Percentiles rank a stretch among this genome's conserved stretches.
Evolutionary conservation across 2,888 invertebrate genomes (phyloP).

Genomic region (Agonopterix heracliana): DNA sequence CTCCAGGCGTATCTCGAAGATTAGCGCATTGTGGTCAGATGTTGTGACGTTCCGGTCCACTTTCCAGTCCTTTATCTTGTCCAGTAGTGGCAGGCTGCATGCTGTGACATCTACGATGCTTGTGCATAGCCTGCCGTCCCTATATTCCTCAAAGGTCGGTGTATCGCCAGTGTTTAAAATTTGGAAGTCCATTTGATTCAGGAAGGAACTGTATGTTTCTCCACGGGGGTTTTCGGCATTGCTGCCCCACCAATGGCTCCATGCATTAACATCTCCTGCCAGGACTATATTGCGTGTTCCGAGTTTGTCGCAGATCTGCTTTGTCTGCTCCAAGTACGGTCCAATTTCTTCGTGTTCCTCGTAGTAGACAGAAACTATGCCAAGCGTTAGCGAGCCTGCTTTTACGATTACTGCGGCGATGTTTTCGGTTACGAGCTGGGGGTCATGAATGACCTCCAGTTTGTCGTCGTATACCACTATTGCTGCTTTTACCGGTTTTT

Average conservation of each 20-base stretch:
- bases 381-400: too few relatives aligned
- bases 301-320: too few relatives aligned
- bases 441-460: constrained; percentile 15
- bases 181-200: constrained; percentile 13
- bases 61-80: constrained; percentile 10
- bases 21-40: not conserved
- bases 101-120: constrained; percentile 18
- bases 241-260: too few relatives aligned
- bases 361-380: constrained; percentile 17
- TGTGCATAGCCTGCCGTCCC: constrained; percentile 8
- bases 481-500: constrained; percentile 21
- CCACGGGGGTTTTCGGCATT: constrained; percentile 15
- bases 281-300: too few relatives aligned
- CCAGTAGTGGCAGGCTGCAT: constrained; percentile 10
- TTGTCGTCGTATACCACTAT: constrained; percentile 15
- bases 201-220: constrained; percentile 9
- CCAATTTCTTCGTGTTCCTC: constrained; percentile 15
- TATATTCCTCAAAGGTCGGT: constrained; percentile 14
- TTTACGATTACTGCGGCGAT: constrained; percentile 15
- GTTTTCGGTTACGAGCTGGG: constrained; percentile 19
- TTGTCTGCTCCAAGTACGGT: constrained; percentile 5
- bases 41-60: too few relatives aligned
- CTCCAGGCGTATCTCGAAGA: not conserved
- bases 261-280: too few relatives aligned
- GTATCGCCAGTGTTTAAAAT: constrained; percentile 15